Base-by-base conservation (phyloP, 2,888 invertebrate genomes). In the Endomychus coccineus region DNA sequence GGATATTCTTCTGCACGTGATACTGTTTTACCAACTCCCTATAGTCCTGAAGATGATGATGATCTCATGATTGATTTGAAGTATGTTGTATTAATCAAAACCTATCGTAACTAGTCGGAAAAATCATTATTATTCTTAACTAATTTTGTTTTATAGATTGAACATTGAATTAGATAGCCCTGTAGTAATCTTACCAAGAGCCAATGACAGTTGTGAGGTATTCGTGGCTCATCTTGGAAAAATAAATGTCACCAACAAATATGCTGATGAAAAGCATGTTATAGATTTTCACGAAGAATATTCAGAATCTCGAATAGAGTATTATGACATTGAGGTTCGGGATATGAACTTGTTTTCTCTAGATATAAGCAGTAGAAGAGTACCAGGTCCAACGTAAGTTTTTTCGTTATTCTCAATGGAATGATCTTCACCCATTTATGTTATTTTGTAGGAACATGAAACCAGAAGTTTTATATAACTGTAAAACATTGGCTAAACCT, bases 211-310 rank as follows among this genome's bases (percentile, higher is more conserved):
- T 62, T 58, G 78, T 7, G 81, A 90, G 59, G 91, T 94, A 34
- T 74, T 94, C 50, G 87, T 95, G 23, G 90, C 89, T 10, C 92
- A 92, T 71, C 74, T 96, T 46, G 95, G 95, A 22, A 83, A 87
- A 61, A 94, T 94, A 62, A 77, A 80, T 15, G 69, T 79, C 39
- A 66, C 52, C 14, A 64, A 66, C 41, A 41, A 34, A 15, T 21
- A 33, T 16, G 36, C 48, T 3, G 28, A 48, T 21, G 34, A 24
- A 1, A 49, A 48, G 21, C 43, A 36, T 4, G 19, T 11, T 1
- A 28, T 31, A 9, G 44, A 45, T 30, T 30, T 33, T 19, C 36
- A 48, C 11, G 44, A 39, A 12, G 50, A 51, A 16, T 52, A 50
- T 39, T 38, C 41, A 10, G 58, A 59, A 13, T 44, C 51, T 12